Evolutionary conservation across 2,888 invertebrate genomes (phyloP).

Genomic region (Drosophila rellima): DNA sequence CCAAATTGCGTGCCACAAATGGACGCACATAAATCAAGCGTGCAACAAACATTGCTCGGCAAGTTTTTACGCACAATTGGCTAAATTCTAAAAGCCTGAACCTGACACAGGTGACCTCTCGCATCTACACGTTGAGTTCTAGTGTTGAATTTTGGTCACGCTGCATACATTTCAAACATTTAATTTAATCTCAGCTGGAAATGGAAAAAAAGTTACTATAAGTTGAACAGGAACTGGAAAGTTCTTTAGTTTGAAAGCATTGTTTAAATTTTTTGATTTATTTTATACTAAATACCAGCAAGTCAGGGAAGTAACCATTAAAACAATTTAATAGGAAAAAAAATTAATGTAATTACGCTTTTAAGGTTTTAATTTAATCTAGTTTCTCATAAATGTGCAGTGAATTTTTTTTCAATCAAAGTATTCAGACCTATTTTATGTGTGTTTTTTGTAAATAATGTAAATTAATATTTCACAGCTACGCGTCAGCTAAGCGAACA

Average conservation of each 20-base stretch:
- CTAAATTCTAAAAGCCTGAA: conserved; percentile 37
- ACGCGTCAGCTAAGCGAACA: conserved; percentile 60
- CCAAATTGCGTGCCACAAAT: conserved; percentile 63
- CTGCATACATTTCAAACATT: conserved; percentile 30
- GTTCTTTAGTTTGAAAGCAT: not conserved
- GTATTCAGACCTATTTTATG: not conserved
- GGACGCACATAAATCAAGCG: conserved; percentile 69
- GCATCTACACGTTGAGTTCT: not conserved
- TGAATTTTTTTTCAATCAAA: not conserved
- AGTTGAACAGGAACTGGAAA: not conserved
- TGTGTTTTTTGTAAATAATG: conserved; percentile 17
- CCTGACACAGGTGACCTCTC: conserved; percentile 35
- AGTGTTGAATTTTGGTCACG: conserved; percentile 1
- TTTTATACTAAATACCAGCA: not conserved
- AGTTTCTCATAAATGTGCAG: not conserved
- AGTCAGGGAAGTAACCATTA: too few relatives aligned
- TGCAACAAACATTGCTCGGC: conserved; percentile 59
- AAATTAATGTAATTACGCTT: not conserved
- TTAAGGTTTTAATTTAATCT: not conserved
- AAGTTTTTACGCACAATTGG: conserved; percentile 71
- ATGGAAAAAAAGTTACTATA: not conserved
- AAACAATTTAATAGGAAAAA: not conserved
- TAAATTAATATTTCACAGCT: conserved; percentile 31
- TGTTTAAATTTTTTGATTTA: not conserved
- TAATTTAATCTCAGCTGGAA: not conserved